Conservation (phyloP, 2,113 vertebrate species). For the Shinisaurus crocodilurus region DNA sequence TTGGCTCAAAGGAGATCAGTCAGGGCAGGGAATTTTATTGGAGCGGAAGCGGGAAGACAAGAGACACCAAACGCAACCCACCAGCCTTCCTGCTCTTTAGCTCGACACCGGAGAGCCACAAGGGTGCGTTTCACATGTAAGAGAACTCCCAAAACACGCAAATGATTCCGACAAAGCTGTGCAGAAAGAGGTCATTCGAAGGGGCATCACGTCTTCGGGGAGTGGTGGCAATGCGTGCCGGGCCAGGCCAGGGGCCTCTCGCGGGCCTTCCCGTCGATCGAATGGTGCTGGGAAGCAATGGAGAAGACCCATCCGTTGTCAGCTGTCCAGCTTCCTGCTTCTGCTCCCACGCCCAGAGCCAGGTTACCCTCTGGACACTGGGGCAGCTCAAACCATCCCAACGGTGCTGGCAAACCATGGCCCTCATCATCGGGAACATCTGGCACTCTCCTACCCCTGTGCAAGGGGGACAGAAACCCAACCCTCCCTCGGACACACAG, state of each 20-base stretch:
- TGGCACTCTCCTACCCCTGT: neutral
- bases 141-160: neutral
- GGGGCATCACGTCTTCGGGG: neutral
- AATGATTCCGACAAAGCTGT: neutral
- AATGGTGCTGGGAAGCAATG: neutral
- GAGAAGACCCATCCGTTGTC: neutral
- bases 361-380: neutral
- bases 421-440: neutral
- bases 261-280: too few species aligned
- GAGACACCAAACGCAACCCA: neutral
- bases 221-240: neutral
- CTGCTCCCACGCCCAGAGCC: neutral
- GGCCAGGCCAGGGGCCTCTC: neutral
- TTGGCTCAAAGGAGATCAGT: neutral
- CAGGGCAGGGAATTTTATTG: accelerated
- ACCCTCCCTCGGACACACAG: too few species aligned
- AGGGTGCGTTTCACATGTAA: too few species aligned
- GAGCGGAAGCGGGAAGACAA: neutral
- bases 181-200: neutral
- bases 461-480: neutral
- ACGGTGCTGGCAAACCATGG: neutral
- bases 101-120: too few species aligned
- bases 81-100: neutral
- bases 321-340: neutral
- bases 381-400: neutral